Evolutionary conservation across 2,888 invertebrate species (phyloP).

Genomic region (Autographa pulchrina): DNA sequence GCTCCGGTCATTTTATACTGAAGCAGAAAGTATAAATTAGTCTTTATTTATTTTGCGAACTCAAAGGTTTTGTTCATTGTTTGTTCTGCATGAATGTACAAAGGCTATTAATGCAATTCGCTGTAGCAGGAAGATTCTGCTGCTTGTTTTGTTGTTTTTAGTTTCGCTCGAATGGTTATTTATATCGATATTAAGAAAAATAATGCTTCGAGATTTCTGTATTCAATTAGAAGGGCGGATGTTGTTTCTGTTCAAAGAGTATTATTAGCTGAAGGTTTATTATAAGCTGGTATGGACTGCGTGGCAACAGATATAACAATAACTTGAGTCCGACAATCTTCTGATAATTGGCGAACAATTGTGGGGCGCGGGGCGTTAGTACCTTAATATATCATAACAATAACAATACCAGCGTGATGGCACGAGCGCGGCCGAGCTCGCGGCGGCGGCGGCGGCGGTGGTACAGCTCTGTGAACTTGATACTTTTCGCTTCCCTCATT

Average conservation of each 20-base stretch:
- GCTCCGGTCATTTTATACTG: conserved; percentile 42
- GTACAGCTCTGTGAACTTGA: conserved; percentile 55
- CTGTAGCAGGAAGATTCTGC: conserved; percentile 13
- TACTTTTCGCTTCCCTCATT: conserved; percentile 53
- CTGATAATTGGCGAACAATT: conserved; percentile 7
- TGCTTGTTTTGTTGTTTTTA: conserved; percentile 18
- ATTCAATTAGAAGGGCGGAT: background rate
- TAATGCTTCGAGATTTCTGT: background rate
- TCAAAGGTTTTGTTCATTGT: conserved; percentile 41
- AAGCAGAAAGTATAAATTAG: conserved; percentile 44
- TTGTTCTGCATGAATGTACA: conserved; percentile 43
- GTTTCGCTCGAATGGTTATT: conserved; percentile 9
- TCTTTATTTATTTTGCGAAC: conserved; percentile 47
- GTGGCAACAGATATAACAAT: conserved; percentile 5
- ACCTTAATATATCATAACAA: conserved; percentile 41
- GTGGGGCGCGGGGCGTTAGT: background rate
- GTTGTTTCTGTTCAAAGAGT: background rate
- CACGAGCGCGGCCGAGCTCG: conserved; percentile 23
- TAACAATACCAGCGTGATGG: background rate
- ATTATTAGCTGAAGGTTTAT: background rate
- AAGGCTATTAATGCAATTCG: conserved; percentile 47
- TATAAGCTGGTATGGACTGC: background rate
- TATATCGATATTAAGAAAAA: conserved; percentile 1
- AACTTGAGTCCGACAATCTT: background rate
- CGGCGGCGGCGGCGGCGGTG: conserved; percentile 45